These are phyloP conservation scores for Trachops cirrhosus DNA, from an alignment of 2,797 vertebrate genomes.

Conservation along the genomic window DNA sequence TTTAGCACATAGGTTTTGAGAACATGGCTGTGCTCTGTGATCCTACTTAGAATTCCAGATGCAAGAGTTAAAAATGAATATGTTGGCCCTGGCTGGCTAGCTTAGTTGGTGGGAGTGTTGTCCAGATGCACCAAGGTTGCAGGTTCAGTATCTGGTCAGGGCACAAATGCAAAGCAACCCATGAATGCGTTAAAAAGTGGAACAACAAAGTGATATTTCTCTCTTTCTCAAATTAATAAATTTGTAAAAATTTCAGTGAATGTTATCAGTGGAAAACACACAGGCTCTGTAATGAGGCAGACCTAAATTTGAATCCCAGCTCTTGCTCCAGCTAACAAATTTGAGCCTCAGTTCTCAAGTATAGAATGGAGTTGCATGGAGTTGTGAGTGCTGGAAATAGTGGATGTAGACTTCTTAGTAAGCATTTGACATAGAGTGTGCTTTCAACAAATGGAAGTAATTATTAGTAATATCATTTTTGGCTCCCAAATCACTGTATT, in stretches of 20 bases:
- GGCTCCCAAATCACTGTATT: background rate
- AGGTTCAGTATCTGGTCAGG: too few species aligned
- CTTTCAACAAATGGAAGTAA: background rate
- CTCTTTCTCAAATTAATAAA: too few species aligned
- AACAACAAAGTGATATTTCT: too few species aligned
- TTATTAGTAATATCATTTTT: background rate
- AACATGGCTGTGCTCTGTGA: background rate
- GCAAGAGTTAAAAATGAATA: background rate
- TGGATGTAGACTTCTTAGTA: too few species aligned
- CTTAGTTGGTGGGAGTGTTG: too few species aligned
- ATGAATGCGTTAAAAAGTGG: too few species aligned
- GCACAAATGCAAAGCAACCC: too few species aligned
- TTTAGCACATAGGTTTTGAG: background rate
- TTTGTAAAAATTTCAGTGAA: background rate
- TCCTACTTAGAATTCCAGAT: background rate
- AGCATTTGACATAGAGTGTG: background rate
- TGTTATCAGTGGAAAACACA: background rate
- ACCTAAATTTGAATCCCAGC: background rate
- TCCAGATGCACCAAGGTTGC: too few species aligned
- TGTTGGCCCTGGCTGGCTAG: too few species aligned
- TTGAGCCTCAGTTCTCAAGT: background rate
- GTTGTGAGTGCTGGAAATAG: background rate
- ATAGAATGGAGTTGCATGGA: background rate
- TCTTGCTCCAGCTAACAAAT: background rate
- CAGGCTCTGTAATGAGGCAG: background rate